These are phyloP conservation scores for Ptychobarbus kaznakovi DNA, from an alignment of 2,797 vertebrate genomes.

Conservation along the genomic window DNA sequence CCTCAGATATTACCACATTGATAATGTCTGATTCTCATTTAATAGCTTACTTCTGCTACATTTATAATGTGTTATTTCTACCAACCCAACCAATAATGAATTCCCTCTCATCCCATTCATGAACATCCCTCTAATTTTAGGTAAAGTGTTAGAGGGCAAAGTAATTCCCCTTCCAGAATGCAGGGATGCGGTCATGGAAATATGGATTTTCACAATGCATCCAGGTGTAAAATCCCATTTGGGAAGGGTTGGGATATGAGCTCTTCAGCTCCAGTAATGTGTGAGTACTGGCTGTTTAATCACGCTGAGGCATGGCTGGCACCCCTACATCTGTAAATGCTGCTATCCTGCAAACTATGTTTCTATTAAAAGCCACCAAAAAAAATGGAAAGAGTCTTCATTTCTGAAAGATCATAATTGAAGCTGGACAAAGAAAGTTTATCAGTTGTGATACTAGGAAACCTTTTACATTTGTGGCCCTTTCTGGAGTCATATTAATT, in stretches of 20 bases:
- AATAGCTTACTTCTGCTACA: conserved; percentile 77
- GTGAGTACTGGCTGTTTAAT: conserved; percentile 36
- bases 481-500: neutral
- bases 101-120: conserved; percentile 62
- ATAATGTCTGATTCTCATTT: conserved; percentile 76
- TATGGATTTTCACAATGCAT: conserved; percentile 60
- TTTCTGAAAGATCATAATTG: neutral
- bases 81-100: conserved; percentile 71
- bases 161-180: conserved; percentile 63
- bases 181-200: conserved; percentile 49
- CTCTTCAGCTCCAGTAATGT: conserved; percentile 18
- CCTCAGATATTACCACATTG: conserved; percentile 72
- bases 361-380: neutral
- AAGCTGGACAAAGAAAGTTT: neutral
- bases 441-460: neutral
- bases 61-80: conserved; percentile 78
- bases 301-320: neutral
- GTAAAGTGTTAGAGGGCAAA: conserved; percentile 60
- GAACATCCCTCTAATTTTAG: conserved; percentile 70
- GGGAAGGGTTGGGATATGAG: conserved; percentile 26
- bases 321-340: neutral
- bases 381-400: neutral
- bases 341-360: neutral
- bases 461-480: neutral
- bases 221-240: conserved; percentile 67